phyloP scores from a whole-genome alignment of 2,888 invertebrate species.

The Troides helena region DNA sequence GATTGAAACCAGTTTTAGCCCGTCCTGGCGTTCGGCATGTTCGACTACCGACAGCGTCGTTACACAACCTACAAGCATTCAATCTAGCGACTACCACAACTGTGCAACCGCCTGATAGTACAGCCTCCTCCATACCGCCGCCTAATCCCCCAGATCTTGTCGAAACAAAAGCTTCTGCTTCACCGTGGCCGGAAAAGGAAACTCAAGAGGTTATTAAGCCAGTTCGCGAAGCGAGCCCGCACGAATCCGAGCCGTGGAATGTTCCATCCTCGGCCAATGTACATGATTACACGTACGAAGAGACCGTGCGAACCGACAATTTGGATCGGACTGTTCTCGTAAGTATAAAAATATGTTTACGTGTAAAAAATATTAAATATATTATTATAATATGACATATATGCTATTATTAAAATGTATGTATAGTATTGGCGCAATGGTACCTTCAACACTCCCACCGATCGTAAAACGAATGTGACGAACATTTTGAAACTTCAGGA shows the following conservation, averaged over 20 bases:
- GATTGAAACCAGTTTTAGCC: slow-evolving; percentile 75
- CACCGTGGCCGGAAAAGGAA: slow-evolving; percentile 66
- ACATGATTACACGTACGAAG: slow-evolving; percentile 69
- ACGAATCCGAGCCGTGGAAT: slow-evolving; percentile 69
- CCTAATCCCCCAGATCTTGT: slow-evolving; percentile 65
- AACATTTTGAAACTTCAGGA: slow-evolving; percentile 76
- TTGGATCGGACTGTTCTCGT: slow-evolving; percentile 73
- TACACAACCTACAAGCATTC: slow-evolving; percentile 70
- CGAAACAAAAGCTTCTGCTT: slow-evolving; percentile 60
- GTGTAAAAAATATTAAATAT: slow-evolving; percentile 2
- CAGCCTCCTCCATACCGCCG: slow-evolving; percentile 55
- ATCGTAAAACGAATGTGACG: slow-evolving; percentile 49
- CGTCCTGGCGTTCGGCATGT: slow-evolving; percentile 80
- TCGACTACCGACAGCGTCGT: slow-evolving; percentile 66
- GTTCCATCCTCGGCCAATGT: slow-evolving; percentile 57
- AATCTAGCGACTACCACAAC: slow-evolving; percentile 57
- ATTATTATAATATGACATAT: not conserved
- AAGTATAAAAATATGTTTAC: slow-evolving; percentile 43
- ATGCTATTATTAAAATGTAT: not conserved
- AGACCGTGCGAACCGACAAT: slow-evolving; percentile 64
- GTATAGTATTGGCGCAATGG: slow-evolving; percentile 13
- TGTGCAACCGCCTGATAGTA: slow-evolving; percentile 61
- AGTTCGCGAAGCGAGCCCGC: slow-evolving; percentile 63
- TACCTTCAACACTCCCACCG: slow-evolving; percentile 6
- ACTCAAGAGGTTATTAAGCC: slow-evolving; percentile 54